Evolutionary conservation across 2,113 vertebrate genomes (phyloP), one percentile per base, ranked within the genome.

Genomic region (Dromas ardeola): DNA sequence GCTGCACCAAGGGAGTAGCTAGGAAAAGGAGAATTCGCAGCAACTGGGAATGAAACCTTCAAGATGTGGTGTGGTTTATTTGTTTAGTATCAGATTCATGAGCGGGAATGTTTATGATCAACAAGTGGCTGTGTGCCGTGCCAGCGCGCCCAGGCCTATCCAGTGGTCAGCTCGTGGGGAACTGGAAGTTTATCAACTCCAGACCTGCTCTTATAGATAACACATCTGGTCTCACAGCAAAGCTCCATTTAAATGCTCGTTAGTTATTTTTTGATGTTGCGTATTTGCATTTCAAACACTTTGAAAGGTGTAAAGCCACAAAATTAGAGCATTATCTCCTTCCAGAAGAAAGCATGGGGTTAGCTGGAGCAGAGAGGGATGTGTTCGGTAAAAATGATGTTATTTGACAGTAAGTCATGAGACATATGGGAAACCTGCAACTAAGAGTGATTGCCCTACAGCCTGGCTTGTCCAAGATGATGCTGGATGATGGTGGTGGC

Each of bases 311-410:
- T 59, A 42, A 30, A 83, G 26, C 58, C 2, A 1, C 34, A 67
- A 85, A 38, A 34, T 13, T 17, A 42, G 42, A 76, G 38, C 26
- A 25, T 23, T 47, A 26, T 36, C 25, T 45, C 78, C 29, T 90
- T 73, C 65, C 63, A 27, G 30, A 62, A 56, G 53, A 88, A 92
- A 49, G 30, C 11, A 13, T 27, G n/a, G 47, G 52, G 34, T 69
- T 61, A 73, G 10, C 27, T 61, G 70, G 63, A 53, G 32, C 26
- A 25, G 9, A 63, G 14, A 47, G 59, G 5, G 22, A 29, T 36
- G 3, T 11, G 2, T 36, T 52, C 0, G 0, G 26, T 73, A 59
- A 58, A 69, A 71, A 62, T 9, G 4, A 69, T 47, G 15, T 40
- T 71, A 19, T 22, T 59, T 82, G n/a, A 50, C 43, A 55, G 13